Evolutionary conservation across 2,888 invertebrate genomes (phyloP).

Genomic region (Rambutsinella grinnellia): DNA sequence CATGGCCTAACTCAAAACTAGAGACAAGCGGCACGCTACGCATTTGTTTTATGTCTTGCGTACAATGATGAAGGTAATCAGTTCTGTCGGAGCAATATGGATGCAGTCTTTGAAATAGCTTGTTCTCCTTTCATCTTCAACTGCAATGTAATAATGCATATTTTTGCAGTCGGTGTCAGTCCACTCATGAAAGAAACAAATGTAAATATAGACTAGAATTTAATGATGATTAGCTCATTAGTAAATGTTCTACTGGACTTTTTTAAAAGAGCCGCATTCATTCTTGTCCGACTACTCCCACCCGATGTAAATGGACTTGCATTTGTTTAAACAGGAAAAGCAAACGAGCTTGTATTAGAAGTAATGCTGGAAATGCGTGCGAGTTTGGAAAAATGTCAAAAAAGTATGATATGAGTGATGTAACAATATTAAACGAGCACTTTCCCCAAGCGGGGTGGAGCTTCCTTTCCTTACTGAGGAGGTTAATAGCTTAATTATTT

Average conservation of each 20-base stretch:
- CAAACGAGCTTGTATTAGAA: background rate
- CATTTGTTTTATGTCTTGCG: no score
- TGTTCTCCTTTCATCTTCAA: no score
- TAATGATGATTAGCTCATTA: background rate
- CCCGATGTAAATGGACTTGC: no score
- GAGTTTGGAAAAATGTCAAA: background rate
- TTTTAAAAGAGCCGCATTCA: background rate
- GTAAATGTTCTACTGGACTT: background rate
- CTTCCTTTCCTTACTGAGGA: background rate
- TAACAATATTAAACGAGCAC: background rate
- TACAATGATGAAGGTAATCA: no score
- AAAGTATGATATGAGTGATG: background rate
- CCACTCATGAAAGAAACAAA: no score
- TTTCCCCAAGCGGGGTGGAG: background rate
- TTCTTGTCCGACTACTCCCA: background rate
- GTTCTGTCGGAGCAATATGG: no score
- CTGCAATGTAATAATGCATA: no score
- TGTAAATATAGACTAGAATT: no score
- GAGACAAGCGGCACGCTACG: no score
- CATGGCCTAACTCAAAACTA: no score
- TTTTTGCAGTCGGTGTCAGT: no score
- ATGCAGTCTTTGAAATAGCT: no score
- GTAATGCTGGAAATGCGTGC: background rate
- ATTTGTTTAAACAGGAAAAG: background rate
- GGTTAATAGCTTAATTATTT: slow-evolving; percentile 18